Conservation (phyloP, 64 coral and sea anemone species). For the Dendronephthya gigantea region DNA sequence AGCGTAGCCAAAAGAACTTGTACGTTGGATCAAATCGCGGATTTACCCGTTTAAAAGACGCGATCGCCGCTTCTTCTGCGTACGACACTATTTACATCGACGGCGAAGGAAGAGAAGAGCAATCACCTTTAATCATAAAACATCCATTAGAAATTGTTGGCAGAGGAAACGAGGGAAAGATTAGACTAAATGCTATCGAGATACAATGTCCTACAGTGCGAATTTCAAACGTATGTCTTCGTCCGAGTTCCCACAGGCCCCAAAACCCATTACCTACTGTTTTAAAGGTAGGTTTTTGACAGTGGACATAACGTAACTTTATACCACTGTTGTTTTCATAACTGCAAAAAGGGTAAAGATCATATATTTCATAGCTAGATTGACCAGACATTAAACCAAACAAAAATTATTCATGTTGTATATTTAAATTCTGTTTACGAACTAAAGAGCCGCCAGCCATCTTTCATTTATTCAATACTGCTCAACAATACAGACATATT, state of each 20-base stretch:
- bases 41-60: constrained; percentile 61
- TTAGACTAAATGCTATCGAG: constrained; percentile 66
- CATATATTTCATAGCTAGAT: no score
- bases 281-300: constrained; percentile 76
- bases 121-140: constrained; percentile 65
- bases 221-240: constrained; percentile 69
- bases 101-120: constrained; percentile 67
- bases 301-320: no score
- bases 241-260: constrained; percentile 45
- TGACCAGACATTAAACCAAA: no score
- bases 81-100: constrained; percentile 74
- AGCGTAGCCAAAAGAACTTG: constrained; percentile 36
- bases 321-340: no score
- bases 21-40: constrained; percentile 56
- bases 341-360: no score
- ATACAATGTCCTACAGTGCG: constrained; percentile 61
- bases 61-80: constrained; percentile 58
- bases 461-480: not conserved
- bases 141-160: constrained; percentile 81
- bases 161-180: constrained; percentile 53
- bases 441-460: no score
- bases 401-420: no score
- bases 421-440: no score
- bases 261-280: constrained; percentile 65
- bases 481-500: not conserved